Conservation (phyloP, 2,888 invertebrate species). For the Aporophyla nigra region DNA sequence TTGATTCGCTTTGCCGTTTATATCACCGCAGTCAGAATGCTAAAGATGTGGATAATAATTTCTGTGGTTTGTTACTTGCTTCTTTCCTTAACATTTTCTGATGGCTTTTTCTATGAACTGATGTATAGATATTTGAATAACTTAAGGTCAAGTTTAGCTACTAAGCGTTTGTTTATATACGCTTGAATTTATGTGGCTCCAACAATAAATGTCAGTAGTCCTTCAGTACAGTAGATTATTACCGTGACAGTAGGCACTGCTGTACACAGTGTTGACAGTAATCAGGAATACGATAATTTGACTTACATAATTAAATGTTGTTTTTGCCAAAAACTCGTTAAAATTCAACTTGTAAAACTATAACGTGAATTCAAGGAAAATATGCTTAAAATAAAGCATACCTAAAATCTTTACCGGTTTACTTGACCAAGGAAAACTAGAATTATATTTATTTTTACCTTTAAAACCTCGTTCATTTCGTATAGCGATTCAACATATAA, state of each 20-base stretch:
- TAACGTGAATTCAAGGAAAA: constrained; percentile 42
- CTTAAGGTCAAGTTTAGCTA: not conserved
- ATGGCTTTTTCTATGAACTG: constrained; percentile 6
- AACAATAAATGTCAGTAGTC: not conserved
- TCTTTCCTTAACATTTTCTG: constrained; percentile 34
- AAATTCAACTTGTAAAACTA: constrained; percentile 26
- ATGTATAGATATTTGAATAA: not conserved
- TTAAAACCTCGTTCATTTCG: constrained; percentile 21
- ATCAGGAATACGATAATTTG: not conserved
- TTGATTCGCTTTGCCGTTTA: constrained; percentile 37
- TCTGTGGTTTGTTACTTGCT: constrained; percentile 34
- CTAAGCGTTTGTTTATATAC: not conserved
- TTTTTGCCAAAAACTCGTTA: constrained; percentile 32
- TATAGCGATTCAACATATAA: not conserved
- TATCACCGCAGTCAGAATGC: constrained; percentile 47
- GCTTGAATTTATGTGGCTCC: not conserved
- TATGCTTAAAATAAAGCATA: constrained; percentile 48
- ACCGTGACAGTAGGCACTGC: not conserved
- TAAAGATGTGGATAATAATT: constrained; percentile 37
- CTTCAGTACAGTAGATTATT: not conserved
- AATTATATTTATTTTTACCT: constrained; percentile 41
- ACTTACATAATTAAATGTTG: constrained; percentile 9
- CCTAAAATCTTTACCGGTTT: constrained; percentile 54
- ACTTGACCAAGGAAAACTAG: constrained; percentile 61
- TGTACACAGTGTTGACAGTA: not conserved